Base-by-base conservation (phyloP, 2,113 vertebrate genomes). In the Riparia riparia region DNA sequence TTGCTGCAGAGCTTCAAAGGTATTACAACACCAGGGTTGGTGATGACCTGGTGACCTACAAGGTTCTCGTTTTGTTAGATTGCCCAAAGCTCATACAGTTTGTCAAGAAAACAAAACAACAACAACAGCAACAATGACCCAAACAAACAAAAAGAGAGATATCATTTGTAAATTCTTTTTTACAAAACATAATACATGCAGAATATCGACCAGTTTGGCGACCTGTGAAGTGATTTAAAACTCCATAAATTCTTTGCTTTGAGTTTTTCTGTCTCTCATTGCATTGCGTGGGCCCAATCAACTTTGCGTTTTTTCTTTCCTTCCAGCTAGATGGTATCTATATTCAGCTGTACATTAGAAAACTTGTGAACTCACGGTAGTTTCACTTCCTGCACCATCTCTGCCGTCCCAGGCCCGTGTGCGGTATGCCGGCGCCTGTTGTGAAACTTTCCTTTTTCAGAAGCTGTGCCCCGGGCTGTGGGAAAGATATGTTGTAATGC, bases 301-400 rank as follows among this genome's bases (percentile, higher is more conserved):
- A 6, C 14, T 54, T 24, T 53, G 17, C 8, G 26, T 88, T 50
- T 51, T 90, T 51, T 56, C 60, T 92, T 26, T 64, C 39, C 71
- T 87, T 51, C 66, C 73, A 64, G 34, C 80, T 57, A 42, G 25
- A n/a, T 68, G 82, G 25, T 61, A 3, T 87, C 49, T 95, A 28
- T 85, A 47, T 66, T 81, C n/a, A 65, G 56, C 80, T 78, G 37
- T 41, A 7, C 41, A 18, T 69, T 47, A 83, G 90, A 95, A 82
- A 82, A 95, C 83, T 61, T 86, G 64, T 73, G 92, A 89, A 86
- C 24, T 78, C 39, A 41, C 0, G 1, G 53, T 44, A 51, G 82
- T 92, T 96, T 95, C 93, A 88, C 64, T 97, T 96, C 91, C 82
- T 91, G 76, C 66, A 10, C 41, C 24, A 7, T 69, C 92, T 82